Base-by-base conservation (phyloP, 2,113 vertebrate genomes). In the Rhineura floridana region DNA sequence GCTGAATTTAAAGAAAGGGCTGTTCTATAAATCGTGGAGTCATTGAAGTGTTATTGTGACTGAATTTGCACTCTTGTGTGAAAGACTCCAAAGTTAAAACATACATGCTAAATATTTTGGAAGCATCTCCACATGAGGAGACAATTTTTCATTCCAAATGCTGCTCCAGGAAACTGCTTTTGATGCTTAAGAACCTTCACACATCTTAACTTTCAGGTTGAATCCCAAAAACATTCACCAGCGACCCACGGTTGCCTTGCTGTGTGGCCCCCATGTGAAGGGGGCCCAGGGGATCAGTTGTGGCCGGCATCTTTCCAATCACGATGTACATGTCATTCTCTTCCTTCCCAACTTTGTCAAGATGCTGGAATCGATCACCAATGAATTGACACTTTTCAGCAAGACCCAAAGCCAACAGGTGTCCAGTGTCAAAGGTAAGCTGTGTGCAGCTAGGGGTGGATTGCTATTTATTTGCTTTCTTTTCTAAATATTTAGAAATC, bases 281-380 rank as follows among this genome's bases (percentile, higher is more conserved):
- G 99, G 99, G 8, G 98, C 99, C n/a, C 99, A 99, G 95, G 99
- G 99, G 13, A 98, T 99, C 95, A 99, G 98, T 95, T 99, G 98
- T 0, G 99, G 98, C 0, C 97, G 98, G 12, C 99, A 99, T 93
- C 97, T 99, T 84, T 98, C 99, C 95, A 99, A 99, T 95, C 99
- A 99, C 0, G 98, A 99, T 1, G 99, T 99, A 13, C 98, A 99
- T 5, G 97, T 99, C 84, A 97, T 99, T 91, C 97, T 99, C 75
- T 99, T 99, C 93, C 97, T 99, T 30, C 98, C 98, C 75, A 99
- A 99, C 92, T 99, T 99, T 65, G 98, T 99, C 87, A 99, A 99
- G 96, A 98, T 99, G 99, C 97, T 99, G 42, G 98, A 99, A 87
- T 97, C 98, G 1, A 98, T 99, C 92, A 98, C 98, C 93, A 98